Evolutionary conservation across 2,888 invertebrate genomes (phyloP).

Genomic region (Psylliodes chrysocephalus): DNA sequence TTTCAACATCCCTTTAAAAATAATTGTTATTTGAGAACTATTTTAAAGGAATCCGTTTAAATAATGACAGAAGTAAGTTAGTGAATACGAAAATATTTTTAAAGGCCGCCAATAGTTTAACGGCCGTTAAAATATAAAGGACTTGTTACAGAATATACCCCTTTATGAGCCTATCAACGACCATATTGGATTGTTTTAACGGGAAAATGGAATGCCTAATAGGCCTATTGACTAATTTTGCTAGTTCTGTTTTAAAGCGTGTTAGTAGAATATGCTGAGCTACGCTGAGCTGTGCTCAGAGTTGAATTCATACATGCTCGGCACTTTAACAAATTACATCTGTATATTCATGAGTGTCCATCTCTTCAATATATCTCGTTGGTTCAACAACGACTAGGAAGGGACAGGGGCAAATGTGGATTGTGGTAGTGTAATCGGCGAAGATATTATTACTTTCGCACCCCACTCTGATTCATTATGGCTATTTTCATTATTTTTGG

Average conservation of each 20-base stretch:
- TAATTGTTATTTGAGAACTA: too few relatives aligned
- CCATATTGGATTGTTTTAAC: too few relatives aligned
- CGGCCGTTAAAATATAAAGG: too few relatives aligned
- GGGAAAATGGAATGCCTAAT: too few relatives aligned
- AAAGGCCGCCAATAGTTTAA: too few relatives aligned
- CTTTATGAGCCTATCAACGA: too few relatives aligned
- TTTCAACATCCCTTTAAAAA: too few relatives aligned
- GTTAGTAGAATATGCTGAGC: background rate
- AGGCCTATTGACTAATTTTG: background rate
- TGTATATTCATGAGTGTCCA: conserved; percentile 56
- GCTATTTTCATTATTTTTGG: background rate
- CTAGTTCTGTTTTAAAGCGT: background rate
- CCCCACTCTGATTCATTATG: background rate
- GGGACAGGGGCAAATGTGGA: background rate
- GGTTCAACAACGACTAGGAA: background rate
- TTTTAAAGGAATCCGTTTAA: too few relatives aligned
- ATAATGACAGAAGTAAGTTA: too few relatives aligned
- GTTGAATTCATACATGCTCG: conserved; percentile 44
- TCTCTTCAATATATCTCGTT: conserved; percentile 30
- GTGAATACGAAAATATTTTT: too few relatives aligned
- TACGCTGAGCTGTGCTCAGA: conserved; percentile 10
- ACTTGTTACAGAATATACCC: too few relatives aligned
- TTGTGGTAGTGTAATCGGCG: background rate
- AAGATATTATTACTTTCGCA: background rate
- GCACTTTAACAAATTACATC: conserved; percentile 57